Percentiles rank a stretch among this genome's conserved stretches.
phyloP scores from a whole-genome alignment of 2,113 vertebrate species.

The Neoarius graeffei region DNA sequence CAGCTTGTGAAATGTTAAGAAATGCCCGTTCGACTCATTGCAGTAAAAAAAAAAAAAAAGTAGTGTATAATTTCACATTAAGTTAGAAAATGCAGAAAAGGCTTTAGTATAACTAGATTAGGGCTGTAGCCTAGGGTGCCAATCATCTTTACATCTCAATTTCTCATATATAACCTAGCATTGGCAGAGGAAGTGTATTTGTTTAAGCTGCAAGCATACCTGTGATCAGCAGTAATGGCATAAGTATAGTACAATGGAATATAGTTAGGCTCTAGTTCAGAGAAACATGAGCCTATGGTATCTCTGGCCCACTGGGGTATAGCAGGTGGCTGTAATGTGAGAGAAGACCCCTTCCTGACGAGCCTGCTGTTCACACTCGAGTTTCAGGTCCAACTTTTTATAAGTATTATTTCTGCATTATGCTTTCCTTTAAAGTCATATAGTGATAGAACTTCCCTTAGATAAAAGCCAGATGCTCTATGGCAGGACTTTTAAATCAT shows the following conservation, averaged over 20 bases:
- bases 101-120: conserved; percentile 35
- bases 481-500: neutral
- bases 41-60: conserved; percentile 5
- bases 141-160: conserved; percentile 36
- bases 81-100: conserved; percentile 19
- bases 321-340: conserved; percentile 33
- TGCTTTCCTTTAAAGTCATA: conserved; percentile 12
- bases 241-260: conserved; percentile 3
- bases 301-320: conserved; percentile 1
- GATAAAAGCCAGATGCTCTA: conserved; percentile 28
- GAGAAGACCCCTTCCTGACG: conserved; percentile 25
- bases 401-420: neutral
- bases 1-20: conserved; percentile 22
- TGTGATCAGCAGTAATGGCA: conserved; percentile 15
- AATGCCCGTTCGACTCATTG: neutral
- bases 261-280: conserved; percentile 10
- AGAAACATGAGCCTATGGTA: conserved; percentile 34
- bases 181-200: neutral
- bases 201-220: conserved; percentile 27
- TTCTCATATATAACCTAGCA: conserved; percentile 4
- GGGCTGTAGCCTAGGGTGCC: conserved; percentile 12
- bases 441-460: conserved; percentile 16
- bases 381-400: conserved; percentile 16
- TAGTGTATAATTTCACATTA: conserved; percentile 33
- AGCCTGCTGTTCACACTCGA: conserved; percentile 22